Percentiles rank a stretch among this genome's conserved stretches.
Evolutionary conservation across 2,888 invertebrate species (phyloP).

Genomic region (Oeneis ivallda): DNA sequence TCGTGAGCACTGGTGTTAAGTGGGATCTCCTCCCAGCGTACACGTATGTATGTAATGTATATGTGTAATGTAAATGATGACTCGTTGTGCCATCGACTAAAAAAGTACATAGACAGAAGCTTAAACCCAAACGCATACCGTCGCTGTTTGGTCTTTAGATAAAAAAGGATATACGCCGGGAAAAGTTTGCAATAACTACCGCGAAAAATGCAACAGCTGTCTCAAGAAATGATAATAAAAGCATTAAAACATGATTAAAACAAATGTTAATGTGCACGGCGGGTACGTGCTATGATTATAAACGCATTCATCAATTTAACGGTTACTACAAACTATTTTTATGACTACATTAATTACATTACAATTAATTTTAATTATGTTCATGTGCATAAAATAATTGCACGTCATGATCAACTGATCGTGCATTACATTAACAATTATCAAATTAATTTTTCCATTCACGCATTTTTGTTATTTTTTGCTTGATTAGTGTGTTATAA

Average conservation of each 20-base stretch:
- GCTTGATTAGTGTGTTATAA: no score
- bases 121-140: no score
- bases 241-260: not conserved
- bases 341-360: conserved; percentile 5
- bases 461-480: no score
- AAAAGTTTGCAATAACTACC: no score
- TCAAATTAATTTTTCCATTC: not conserved
- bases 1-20: no score
- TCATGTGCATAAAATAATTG: not conserved
- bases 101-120: no score
- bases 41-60: no score
- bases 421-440: not conserved
- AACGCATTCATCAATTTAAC: conserved; percentile 17
- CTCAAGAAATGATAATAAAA: not conserved
- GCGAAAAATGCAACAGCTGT: not conserved
- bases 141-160: no score
- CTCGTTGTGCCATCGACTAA: no score
- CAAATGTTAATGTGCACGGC: conserved; percentile 12
- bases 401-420: not conserved
- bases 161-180: not conserved
- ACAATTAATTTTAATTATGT: conserved; percentile 12
- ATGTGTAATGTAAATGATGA: no score
- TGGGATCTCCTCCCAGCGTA: no score
- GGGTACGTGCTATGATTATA: conserved; percentile 13
- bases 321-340: conserved; percentile 7